Conservation (phyloP, 2,113 vertebrate genomes). For the Ciconia boyciana region DNA sequence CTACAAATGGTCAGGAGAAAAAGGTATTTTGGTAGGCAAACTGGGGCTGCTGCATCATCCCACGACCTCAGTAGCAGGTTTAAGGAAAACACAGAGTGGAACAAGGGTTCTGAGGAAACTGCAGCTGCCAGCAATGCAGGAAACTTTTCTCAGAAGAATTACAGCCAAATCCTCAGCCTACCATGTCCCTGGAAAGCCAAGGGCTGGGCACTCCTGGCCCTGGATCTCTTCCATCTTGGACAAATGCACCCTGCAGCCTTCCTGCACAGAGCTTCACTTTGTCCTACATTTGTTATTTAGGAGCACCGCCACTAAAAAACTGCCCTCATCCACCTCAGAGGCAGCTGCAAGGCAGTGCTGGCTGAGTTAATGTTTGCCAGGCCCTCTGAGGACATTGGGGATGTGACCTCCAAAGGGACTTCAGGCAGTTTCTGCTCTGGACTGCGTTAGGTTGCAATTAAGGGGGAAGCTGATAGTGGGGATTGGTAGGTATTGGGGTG, state of each 20-base stretch:
- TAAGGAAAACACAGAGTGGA: neutral
- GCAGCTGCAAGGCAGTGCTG: neutral
- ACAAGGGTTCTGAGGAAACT: neutral
- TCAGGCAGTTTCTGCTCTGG: neutral
- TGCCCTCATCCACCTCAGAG: neutral
- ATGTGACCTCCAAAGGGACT: neutral
- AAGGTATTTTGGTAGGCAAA: neutral
- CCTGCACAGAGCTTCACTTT: neutral
- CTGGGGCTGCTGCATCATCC: neutral
- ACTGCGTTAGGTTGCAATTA: neutral
- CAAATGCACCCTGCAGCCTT: neutral
- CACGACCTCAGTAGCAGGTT: neutral
- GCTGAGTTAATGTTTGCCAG: constrained; percentile 2
- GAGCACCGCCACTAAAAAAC: neutral
- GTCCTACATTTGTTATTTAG: neutral
- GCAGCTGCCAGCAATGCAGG: neutral
- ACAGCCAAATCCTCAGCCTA: neutral
- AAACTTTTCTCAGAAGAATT: neutral
- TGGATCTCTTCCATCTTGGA: neutral
- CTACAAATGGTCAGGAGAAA: neutral
- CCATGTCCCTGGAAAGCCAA: neutral
- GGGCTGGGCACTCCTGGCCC: neutral
- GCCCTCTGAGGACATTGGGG: neutral
- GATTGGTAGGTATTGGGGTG: neutral
- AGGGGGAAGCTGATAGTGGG: neutral